A percentile compares a stretch with the other conserved stretches of the same genome.
These are phyloP conservation scores for Diuraphis noxia DNA, from an alignment of 1,140 invertebrate genomes.

Conservation along the genomic window DNA sequence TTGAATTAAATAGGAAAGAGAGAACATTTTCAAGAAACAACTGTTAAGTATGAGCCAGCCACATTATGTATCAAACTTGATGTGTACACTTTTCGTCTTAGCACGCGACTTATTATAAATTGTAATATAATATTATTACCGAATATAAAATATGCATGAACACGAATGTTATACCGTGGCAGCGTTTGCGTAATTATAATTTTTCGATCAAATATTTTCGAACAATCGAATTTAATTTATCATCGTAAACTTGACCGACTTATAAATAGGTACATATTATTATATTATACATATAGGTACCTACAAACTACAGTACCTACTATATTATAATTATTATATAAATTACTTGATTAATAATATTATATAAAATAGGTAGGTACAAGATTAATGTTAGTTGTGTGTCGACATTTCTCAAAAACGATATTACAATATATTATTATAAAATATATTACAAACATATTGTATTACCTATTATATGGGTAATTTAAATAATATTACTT, in stretches of 20 bases:
- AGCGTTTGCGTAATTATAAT: background rate
- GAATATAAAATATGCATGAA: background rate
- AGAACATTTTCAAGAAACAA: no score
- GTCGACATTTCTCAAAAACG: background rate
- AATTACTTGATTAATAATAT: background rate
- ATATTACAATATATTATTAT: background rate
- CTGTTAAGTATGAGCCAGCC: no score
- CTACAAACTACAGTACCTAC: background rate
- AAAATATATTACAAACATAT: background rate
- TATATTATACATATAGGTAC: background rate
- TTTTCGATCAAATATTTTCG: background rate
- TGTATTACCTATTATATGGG: background rate
- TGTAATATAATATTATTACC: background rate
- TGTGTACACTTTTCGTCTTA: background rate
- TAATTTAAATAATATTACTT: background rate
- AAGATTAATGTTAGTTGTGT: background rate
- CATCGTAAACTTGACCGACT: background rate
- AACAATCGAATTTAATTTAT: background rate
- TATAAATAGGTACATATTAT: no score
- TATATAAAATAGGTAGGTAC: constrained; percentile 13
- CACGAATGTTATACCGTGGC: background rate
- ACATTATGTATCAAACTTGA: background rate
- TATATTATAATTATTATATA: background rate
- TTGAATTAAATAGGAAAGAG: no score
- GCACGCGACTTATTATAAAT: background rate